These are phyloP conservation scores for Leuciscus idus DNA, from an alignment of 2,113 vertebrate genomes.

Conservation along the genomic window DNA sequence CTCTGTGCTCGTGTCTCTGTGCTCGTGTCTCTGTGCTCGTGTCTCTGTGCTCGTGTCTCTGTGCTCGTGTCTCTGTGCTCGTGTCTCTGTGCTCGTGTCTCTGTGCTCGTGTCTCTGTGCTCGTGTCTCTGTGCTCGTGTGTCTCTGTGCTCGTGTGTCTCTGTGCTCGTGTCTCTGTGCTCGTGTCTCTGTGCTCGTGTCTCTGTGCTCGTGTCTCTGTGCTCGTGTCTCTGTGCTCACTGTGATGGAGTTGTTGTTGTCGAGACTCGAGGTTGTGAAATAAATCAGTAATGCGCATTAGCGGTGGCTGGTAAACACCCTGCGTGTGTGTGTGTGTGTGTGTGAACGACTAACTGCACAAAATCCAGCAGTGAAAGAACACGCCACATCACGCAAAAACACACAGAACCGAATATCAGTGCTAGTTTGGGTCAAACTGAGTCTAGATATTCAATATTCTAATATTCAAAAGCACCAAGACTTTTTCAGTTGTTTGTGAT, in stretches of 20 bases:
- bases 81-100: background rate
- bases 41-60: background rate
- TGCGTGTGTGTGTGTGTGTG: background rate
- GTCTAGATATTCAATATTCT: background rate
- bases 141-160: background rate
- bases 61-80: background rate
- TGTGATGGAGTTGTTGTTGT: background rate
- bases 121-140: background rate
- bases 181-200: background rate
- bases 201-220: background rate
- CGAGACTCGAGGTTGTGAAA: conserved; percentile 21
- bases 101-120: background rate
- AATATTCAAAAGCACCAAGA: background rate
- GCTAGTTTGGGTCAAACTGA: background rate
- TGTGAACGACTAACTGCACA: background rate
- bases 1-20: background rate
- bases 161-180: background rate
- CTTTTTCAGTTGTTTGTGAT: background rate
- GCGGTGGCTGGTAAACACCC: conserved; percentile 20
- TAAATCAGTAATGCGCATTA: conserved; percentile 27
- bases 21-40: background rate
- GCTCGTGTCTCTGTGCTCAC: background rate
- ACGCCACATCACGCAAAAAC: background rate
- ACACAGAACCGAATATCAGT: background rate
- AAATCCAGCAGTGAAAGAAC: background rate